phyloP scores from a whole-genome alignment of 2,113 vertebrate genomes.

The Tricholaema leucomelas region DNA sequence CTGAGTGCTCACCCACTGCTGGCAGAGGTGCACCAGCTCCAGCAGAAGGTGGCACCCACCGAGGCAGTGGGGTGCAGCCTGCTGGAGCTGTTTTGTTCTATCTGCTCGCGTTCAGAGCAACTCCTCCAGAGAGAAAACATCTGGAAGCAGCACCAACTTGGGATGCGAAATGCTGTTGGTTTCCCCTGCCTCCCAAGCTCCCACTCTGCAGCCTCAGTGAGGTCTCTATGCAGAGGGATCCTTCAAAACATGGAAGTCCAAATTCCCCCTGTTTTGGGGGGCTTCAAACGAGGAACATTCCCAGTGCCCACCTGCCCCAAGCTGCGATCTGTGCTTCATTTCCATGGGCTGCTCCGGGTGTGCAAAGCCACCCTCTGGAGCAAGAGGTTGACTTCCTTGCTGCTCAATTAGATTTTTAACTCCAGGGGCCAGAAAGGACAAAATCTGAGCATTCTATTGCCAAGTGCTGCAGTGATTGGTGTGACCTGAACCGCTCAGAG shows the following conservation, averaged over 20 bases:
- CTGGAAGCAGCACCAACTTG: background rate
- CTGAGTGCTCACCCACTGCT: rapidly evolving
- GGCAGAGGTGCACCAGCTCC: background rate
- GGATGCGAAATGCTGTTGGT: rapidly evolving
- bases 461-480: background rate
- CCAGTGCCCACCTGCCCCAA: background rate
- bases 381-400: rapidly evolving
- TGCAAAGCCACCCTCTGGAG: background rate
- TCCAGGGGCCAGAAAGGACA: background rate
- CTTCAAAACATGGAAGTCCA: background rate
- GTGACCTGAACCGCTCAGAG: background rate
- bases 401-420: background rate
- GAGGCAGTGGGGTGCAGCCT: background rate
- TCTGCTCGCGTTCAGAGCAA: background rate
- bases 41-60: background rate
- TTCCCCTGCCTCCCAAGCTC: background rate
- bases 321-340: rapidly evolving
- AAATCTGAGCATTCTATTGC: background rate
- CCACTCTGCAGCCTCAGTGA: background rate
- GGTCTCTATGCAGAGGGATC: background rate
- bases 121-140: background rate
- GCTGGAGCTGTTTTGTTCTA: background rate
- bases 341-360: background rate
- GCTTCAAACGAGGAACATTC: background rate
- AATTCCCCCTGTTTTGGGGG: background rate